Evolutionary conservation across 2,888 invertebrate species (phyloP).

Genomic region (Drosophila vallismaia): DNA sequence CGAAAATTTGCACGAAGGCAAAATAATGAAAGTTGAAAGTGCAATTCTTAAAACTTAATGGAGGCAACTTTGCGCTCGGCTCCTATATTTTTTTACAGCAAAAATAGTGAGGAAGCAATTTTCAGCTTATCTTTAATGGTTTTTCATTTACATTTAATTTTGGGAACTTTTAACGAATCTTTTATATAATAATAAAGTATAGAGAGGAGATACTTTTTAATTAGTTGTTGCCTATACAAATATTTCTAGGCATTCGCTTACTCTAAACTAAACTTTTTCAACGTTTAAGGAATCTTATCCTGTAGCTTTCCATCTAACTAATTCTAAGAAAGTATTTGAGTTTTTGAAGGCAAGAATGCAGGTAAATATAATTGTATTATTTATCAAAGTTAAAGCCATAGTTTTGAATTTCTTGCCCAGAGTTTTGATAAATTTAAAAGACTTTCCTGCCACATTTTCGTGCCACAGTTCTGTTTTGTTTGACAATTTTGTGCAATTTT

Average conservation of each 20-base stretch:
- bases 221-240: no score
- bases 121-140: slow-evolving; percentile 14
- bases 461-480: slow-evolving; percentile 7
- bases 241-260: no score
- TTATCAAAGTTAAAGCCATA: slow-evolving; percentile 22
- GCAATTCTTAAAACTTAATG: slow-evolving; percentile 46
- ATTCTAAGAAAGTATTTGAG: slow-evolving; percentile 12
- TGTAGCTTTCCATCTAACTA: not conserved
- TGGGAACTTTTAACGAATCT: not conserved
- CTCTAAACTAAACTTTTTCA: not conserved
- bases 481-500: slow-evolving; percentile 15
- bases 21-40: slow-evolving; percentile 23
- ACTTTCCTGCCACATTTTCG: slow-evolving; percentile 6
- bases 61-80: slow-evolving; percentile 23
- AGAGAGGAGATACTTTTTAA: not conserved
- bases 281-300: not conserved
- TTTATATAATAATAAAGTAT: not conserved
- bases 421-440: slow-evolving; percentile 12
- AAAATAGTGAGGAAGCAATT: slow-evolving; percentile 16
- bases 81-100: not conserved
- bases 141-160: slow-evolving; percentile 26
- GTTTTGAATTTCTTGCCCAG: slow-evolving; percentile 20
- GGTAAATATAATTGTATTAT: not conserved
- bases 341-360: not conserved
- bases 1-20: not conserved